Base-by-base conservation (phyloP, 2,888 invertebrate species). In the Epinotia demarniana region DNA sequence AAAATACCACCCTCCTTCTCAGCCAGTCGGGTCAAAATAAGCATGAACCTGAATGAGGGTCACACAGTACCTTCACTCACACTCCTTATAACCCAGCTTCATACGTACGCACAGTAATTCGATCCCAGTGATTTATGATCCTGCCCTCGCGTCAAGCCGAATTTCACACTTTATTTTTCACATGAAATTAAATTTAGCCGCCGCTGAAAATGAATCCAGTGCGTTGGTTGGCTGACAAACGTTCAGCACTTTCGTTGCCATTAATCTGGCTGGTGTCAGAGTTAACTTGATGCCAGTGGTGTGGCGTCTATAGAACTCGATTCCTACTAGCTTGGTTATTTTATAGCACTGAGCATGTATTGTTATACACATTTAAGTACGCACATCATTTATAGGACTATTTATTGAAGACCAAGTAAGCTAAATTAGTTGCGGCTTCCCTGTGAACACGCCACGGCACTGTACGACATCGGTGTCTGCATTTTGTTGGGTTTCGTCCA, bases 91-190 rank as follows among this genome's bases (percentile, higher is more conserved):
- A 63, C 63, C 27, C 58, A 18, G 70, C 58, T 53, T 39, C 70
- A 53, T 49, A 39, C 43, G 63, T 57, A n/a, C 39, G 39, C 68
- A 49, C 69, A 62, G 62, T 74, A 70, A 74, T 74, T 74, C 43
- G 53, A 39, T 46, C 53, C 66, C 66, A 27, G 58, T 64, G 75
- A 75, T 75, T 75, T 70, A 75, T 64, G 70, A 60, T 60, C 53
- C 58, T 70, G 61, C 69, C 57, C n/a, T 19, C 57, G 49, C 64
- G 70, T 75, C 70, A 49, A 33, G 39, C 49, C 39, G 58, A 60
- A 61, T 75, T 60, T 70, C 39, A 66, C 70, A 71, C 70, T 64
- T 75, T 71, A 75, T 75, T 75, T 75, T 75, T 75, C 70, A 75
- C 60, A 60, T 53, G 60, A 66, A 66, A 75, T 75, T 66, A 43